These are phyloP conservation scores for Pinna nobilis DNA, from an alignment of 1,140 invertebrate genomes.

Conservation along the genomic window DNA sequence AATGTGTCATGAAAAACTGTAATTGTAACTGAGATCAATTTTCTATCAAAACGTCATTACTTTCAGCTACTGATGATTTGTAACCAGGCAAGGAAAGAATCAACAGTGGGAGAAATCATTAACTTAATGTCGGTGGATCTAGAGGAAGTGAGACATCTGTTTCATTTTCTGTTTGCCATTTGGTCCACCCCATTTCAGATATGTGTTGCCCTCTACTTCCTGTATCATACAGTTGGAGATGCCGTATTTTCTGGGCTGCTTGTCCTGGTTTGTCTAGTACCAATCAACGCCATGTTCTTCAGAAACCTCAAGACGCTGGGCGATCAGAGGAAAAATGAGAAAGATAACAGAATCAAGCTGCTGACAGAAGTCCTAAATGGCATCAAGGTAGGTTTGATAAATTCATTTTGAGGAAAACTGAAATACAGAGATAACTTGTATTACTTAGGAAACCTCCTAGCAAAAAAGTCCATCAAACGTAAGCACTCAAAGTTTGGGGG, in stretches of 20 bases:
- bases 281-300: constrained; percentile 89
- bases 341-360: constrained; percentile 77
- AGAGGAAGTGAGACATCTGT: constrained; percentile 71
- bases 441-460: too few relatives aligned
- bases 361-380: constrained; percentile 73
- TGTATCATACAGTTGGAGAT: constrained; percentile 84
- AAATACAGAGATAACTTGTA: too few relatives aligned
- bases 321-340: constrained; percentile 74
- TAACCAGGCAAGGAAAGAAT: constrained; percentile 63
- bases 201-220: constrained; percentile 87
- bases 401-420: too few relatives aligned
- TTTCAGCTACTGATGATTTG: constrained; percentile 58
- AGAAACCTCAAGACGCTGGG: constrained; percentile 81
- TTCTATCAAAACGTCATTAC: neutral
- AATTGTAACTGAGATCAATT: neutral
- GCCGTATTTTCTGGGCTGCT: constrained; percentile 70
- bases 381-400: constrained; percentile 75
- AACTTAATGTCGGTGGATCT: constrained; percentile 78
- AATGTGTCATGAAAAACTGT: too few relatives aligned
- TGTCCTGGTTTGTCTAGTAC: constrained; percentile 73
- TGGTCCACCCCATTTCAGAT: constrained; percentile 97
- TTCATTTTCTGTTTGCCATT: constrained; percentile 90
- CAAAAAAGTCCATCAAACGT: too few relatives aligned
- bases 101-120: constrained; percentile 78
- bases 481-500: too few relatives aligned